phyloP scores from a whole-genome alignment of 2,113 vertebrate genomes.

The Paramisgurnus dabryanus region DNA sequence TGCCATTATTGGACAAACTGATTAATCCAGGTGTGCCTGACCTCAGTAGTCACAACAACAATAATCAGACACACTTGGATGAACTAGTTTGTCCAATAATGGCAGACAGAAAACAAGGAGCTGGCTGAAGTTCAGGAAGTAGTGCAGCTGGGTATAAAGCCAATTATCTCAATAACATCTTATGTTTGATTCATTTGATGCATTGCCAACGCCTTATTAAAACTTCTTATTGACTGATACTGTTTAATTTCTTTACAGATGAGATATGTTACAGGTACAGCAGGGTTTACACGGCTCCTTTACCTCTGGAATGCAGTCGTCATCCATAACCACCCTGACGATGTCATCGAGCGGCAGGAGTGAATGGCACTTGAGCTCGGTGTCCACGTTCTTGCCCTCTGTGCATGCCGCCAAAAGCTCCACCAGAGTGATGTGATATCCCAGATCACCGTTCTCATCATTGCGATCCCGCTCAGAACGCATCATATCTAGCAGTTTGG shows the following conservation, averaged over 20 bases:
- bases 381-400: conserved; percentile 98
- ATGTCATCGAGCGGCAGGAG: conserved; percentile 96
- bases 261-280: neutral
- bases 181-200: too few relatives aligned
- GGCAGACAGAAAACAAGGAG: neutral
- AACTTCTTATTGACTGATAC: too few relatives aligned
- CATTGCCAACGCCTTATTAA: too few relatives aligned
- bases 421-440: conserved; percentile 95
- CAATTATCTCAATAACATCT: too few relatives aligned
- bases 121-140: too few relatives aligned
- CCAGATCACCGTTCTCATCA: conserved; percentile 87
- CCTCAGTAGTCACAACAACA: too few relatives aligned
- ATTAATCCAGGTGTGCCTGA: too few relatives aligned
- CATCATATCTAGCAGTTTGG: conserved; percentile 92
- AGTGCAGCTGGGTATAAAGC: too few relatives aligned
- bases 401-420: conserved; percentile 96
- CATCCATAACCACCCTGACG: conserved; percentile 89
- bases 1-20: too few relatives aligned
- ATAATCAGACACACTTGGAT: too few relatives aligned
- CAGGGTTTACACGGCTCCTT: neutral
- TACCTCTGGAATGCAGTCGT: conserved; percentile 94
- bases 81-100: too few relatives aligned
- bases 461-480: conserved; percentile 83
- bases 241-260: too few relatives aligned
- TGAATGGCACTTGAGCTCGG: conserved; percentile 97